These are phyloP conservation scores for Aphelenchoides fujianensis DNA, from an alignment of 1,140 invertebrate genomes.

Conservation along the genomic window DNA sequence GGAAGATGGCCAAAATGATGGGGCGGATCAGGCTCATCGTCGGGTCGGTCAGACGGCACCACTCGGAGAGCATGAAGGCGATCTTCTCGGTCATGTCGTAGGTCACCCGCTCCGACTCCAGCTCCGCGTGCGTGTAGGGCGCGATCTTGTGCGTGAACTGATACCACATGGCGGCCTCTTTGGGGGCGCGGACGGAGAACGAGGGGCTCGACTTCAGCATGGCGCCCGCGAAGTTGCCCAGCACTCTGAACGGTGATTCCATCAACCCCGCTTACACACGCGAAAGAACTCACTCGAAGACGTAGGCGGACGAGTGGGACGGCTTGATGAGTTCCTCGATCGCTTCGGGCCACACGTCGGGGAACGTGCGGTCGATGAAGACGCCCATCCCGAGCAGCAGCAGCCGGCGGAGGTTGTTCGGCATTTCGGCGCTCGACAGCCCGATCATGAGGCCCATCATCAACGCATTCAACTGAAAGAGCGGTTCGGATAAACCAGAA, in stretches of 20 bases:
- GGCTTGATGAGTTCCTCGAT: conserved; percentile 15
- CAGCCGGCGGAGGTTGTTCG: background rate
- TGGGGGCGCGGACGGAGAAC: background rate
- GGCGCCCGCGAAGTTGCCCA: background rate
- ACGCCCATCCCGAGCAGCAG: conserved; percentile 4
- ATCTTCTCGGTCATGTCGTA: background rate
- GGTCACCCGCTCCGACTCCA: background rate
- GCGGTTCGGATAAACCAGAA: background rate
- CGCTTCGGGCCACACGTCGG: conserved; percentile 16
- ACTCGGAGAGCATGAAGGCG: conserved; percentile 4
- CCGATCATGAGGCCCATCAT: background rate
- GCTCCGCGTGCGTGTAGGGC: background rate
- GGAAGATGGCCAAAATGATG: background rate
- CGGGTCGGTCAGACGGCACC: background rate
- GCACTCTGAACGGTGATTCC: background rate
- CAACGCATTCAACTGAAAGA: conserved; percentile 5
- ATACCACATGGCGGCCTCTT: background rate
- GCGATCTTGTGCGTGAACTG: background rate
- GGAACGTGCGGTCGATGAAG: conserved; percentile 4
- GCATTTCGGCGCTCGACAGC: background rate
- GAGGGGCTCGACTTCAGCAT: background rate
- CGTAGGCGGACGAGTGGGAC: background rate
- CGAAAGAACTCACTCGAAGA: conserved; percentile 23
- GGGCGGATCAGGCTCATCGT: background rate
- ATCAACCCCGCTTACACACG: background rate